A percentile compares a stretch with the other conserved stretches of the same genome.
These are phyloP conservation scores for Gymnoscopelus microlampas DNA, from an alignment of 2,797 vertebrate species.

Conservation along the genomic window DNA sequence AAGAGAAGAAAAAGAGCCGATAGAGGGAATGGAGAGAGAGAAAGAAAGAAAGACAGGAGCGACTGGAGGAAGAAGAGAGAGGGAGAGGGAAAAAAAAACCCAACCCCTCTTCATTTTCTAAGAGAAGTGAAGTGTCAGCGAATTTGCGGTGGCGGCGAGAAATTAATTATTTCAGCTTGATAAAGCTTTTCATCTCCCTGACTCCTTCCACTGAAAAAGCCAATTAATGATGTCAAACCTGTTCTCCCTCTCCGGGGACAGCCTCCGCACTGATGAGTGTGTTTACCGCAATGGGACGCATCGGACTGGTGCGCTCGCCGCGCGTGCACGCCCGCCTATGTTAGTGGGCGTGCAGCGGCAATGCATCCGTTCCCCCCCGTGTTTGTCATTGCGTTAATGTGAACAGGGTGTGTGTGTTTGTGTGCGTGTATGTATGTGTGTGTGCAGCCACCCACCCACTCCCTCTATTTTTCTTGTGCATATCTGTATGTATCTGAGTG, in stretches of 20 bases:
- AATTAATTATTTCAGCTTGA: constrained; percentile 99
- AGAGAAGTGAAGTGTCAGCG: constrained; percentile 98
- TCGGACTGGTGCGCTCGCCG: constrained; percentile 43
- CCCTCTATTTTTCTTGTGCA: not conserved
- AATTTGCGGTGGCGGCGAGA: constrained; percentile 88
- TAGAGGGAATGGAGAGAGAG: constrained; percentile 60
- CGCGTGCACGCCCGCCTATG: not conserved
- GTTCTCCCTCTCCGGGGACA: constrained; percentile 90
- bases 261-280: constrained; percentile 93
- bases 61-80: constrained; percentile 57
- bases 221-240: constrained; percentile 99
- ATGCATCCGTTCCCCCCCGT: not conserved
- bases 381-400: not conserved
- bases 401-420: constrained; percentile 18
- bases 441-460: not conserved
- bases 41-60: constrained; percentile 23
- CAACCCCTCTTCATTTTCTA: constrained; percentile 72
- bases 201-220: constrained; percentile 98
- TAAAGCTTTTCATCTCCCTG: constrained; percentile 99
- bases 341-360: not conserved
- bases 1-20: constrained; percentile 54
- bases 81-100: constrained; percentile 70
- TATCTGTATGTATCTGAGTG: no score
- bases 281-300: constrained; percentile 91
- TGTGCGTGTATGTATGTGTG: constrained; percentile 14